phyloP scores from a whole-genome alignment of 2,113 vertebrate genomes.

The Ctenodactylus gundi region DNA sequence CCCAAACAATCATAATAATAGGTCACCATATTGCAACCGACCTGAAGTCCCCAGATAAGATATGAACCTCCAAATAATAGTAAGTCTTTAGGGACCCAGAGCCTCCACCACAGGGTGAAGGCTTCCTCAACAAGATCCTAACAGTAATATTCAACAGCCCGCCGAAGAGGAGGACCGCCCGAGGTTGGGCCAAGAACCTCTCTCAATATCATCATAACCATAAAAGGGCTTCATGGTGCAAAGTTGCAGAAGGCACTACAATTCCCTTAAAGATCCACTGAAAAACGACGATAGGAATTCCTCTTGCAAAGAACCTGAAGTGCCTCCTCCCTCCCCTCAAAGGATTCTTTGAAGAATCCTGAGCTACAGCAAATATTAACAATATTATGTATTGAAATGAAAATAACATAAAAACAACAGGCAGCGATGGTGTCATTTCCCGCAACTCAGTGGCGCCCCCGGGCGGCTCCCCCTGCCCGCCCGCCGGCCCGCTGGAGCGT shows the following conservation, averaged over 20 bases:
- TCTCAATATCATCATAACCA: neutral
- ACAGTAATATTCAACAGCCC: neutral
- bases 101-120: neutral
- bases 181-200: neutral
- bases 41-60: neutral
- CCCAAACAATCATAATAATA: neutral
- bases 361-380: neutral
- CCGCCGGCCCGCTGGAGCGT: neutral
- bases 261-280: neutral
- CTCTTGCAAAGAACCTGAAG: neutral
- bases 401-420: neutral
- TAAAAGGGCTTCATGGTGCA: neutral
- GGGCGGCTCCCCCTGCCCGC: conserved; percentile 22
- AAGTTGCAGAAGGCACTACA: conserved; percentile 14
- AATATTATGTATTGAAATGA: neutral
- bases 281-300: neutral
- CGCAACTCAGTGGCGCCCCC: conserved; percentile 67
- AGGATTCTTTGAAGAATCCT: neutral
- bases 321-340: neutral
- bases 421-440: conserved; percentile 20
- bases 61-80: neutral
- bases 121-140: neutral
- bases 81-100: neutral
- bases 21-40: neutral
- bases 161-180: neutral